Evolutionary conservation across 2,888 invertebrate species (phyloP).

Genomic region (Carpatolechia fugitivella): DNA sequence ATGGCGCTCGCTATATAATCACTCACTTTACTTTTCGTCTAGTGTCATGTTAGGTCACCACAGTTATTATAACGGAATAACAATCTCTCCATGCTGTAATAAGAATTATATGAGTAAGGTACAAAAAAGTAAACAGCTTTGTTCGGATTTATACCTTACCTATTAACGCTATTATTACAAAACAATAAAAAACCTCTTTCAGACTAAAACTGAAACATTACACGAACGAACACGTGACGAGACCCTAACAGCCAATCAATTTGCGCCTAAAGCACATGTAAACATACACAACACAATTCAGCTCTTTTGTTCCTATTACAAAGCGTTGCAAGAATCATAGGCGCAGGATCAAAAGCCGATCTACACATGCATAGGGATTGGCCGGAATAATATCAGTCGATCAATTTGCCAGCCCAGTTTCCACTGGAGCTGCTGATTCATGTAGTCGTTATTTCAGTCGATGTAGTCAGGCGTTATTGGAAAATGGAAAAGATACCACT

Average conservation of each 20-base stretch:
- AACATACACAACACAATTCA: background rate
- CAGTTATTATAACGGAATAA: too few species aligned
- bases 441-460: background rate
- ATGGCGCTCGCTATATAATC: too few species aligned
- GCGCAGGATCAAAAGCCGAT: conserved; percentile 6
- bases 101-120: too few species aligned
- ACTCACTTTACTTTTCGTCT: too few species aligned
- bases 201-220: too few species aligned
- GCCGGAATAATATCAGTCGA: conserved; percentile 20
- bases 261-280: background rate
- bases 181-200: too few species aligned
- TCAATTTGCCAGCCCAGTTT: conserved; percentile 29
- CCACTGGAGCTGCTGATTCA: conserved; percentile 13
- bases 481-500: background rate
- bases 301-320: background rate
- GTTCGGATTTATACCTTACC: too few species aligned
- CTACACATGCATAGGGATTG: conserved; percentile 4
- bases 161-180: too few species aligned
- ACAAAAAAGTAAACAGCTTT: too few species aligned
- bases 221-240: too few species aligned
- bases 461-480: background rate
- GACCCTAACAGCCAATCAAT: background rate
- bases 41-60: too few species aligned
- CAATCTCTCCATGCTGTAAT: too few species aligned
- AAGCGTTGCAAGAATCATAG: background rate